Conservation (phyloP, 2,113 vertebrate genomes). For the Procapra przewalskii region DNA sequence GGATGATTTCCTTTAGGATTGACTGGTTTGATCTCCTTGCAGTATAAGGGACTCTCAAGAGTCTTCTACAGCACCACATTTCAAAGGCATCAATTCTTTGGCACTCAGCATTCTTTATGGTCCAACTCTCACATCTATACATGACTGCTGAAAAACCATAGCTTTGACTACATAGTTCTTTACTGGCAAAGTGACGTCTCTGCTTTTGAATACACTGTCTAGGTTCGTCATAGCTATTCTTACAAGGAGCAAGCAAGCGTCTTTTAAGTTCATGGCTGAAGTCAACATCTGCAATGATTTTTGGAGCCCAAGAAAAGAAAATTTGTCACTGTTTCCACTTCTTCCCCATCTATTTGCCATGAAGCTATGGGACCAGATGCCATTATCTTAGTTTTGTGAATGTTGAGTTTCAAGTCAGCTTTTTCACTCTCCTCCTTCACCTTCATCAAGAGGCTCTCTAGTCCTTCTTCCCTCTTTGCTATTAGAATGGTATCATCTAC, state of each 20-base stretch:
- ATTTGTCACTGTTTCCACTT: not conserved
- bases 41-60: not conserved
- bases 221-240: not conserved
- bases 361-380: not conserved
- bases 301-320: not conserved
- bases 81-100: not conserved
- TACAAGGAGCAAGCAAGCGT: not conserved
- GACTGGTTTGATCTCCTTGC: not conserved
- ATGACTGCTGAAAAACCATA: not conserved
- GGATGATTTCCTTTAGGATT: not conserved
- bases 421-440: not conserved
- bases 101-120: not conserved
- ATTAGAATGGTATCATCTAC: not conserved
- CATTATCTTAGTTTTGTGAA: not conserved
- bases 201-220: not conserved
- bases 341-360: not conserved
- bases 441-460: not conserved
- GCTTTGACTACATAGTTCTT: not conserved
- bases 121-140: not conserved
- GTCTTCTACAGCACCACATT: not conserved
- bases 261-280: not conserved
- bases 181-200: not conserved
- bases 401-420: not conserved
- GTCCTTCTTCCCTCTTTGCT: not conserved
- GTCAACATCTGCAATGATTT: not conserved